Evolutionary conservation across 2,113 vertebrate species (phyloP).

Genomic region (Nymphicus hollandicus): DNA sequence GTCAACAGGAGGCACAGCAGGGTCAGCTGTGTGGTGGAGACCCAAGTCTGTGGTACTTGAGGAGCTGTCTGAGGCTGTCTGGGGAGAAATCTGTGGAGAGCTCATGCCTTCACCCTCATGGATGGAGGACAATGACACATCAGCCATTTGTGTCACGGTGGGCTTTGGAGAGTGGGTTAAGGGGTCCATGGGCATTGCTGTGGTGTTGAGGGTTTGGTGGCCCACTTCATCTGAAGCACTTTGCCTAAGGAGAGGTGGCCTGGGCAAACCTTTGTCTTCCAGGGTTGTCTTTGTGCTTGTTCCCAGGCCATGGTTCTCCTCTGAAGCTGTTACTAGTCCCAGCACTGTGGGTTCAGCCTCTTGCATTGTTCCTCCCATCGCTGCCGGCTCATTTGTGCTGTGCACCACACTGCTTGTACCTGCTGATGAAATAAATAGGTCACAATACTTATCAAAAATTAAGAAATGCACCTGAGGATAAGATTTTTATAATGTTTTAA

Average conservation of each 20-base stretch:
- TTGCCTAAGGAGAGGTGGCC: background rate
- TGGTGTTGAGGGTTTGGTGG: background rate
- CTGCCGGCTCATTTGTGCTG: fast-evolving
- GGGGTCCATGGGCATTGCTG: fast-evolving
- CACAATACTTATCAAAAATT: background rate
- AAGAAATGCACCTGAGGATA: background rate
- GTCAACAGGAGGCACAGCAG: background rate
- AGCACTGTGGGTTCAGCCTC: fast-evolving
- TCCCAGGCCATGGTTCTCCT: fast-evolving
- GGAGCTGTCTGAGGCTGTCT: background rate
- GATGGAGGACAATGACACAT: fast-evolving
- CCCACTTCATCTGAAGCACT: fast-evolving
- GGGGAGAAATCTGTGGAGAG: background rate
- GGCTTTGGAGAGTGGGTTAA: fast-evolving
- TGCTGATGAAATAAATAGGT: background rate
- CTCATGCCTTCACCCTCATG: fast-evolving
- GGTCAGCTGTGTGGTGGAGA: background rate
- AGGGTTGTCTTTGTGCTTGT: background rate
- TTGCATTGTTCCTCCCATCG: fast-evolving
- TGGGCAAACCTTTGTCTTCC: background rate
- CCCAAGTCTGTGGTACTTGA: fast-evolving
- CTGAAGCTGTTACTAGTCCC: fast-evolving
- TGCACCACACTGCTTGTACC: background rate
- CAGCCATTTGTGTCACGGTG: fast-evolving
- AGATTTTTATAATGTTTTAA: too few relatives aligned